A percentile compares a stretch with the other conserved stretches of the same genome.
These are phyloP conservation scores for Calypte anna DNA, from an alignment of 2,113 vertebrate species.

Conservation along the genomic window DNA sequence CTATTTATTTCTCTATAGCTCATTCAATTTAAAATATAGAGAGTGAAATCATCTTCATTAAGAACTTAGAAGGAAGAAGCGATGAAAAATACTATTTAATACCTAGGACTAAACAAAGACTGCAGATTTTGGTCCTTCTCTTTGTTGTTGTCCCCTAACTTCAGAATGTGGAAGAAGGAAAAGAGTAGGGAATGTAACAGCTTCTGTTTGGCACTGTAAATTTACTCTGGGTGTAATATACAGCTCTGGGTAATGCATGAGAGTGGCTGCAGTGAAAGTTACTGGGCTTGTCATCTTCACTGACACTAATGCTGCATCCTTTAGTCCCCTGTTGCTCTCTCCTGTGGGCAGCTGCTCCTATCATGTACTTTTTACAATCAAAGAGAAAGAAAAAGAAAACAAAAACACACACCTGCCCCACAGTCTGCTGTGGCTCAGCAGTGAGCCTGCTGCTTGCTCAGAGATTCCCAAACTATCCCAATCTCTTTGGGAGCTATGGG, in stretches of 20 bases:
- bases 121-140: background rate
- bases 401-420: background rate
- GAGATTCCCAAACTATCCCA: background rate
- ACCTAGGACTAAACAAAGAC: background rate
- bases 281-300: background rate
- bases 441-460: background rate
- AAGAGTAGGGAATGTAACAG: background rate
- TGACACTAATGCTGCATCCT: fast-evolving
- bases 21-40: background rate
- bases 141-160: background rate
- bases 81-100: background rate
- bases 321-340: background rate
- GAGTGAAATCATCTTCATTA: background rate
- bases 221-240: fast-evolving
- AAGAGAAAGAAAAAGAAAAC: background rate
- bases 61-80: background rate
- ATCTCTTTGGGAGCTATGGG: background rate
- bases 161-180: background rate
- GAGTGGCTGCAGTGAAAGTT: background rate
- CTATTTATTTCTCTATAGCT: background rate
- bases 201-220: background rate
- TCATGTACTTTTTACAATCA: fast-evolving
- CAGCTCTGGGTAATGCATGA: background rate
- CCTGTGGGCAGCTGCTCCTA: background rate
- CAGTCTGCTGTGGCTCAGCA: background rate